Evolutionary conservation across 2,113 vertebrate species (phyloP), one percentile per base, ranked within the genome.

Genomic region (Microcebus jonahi): DNA sequence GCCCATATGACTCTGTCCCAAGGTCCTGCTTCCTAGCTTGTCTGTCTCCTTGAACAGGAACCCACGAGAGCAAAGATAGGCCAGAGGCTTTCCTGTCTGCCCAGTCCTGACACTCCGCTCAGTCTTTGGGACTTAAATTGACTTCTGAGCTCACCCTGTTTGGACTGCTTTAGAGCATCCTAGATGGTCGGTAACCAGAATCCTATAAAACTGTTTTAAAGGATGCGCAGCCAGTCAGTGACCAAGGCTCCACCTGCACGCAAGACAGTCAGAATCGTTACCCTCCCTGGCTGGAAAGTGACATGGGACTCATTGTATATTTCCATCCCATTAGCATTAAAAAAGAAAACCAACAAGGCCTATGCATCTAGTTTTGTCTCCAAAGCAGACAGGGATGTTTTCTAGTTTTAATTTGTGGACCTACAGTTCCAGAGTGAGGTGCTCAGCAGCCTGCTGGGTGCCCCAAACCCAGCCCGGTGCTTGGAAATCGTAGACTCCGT

Each of bases 201-300:
- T 90, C 81, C 71, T 48, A 34, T 48, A 65, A 77, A 82, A 48
- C 42, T 76, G 6, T 65, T 91, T 36, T 48, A 42, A 91, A 93
- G 87, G 14, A 8, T 45, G 45, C 7, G 50, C 73, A 59, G 86
- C 57, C 80, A 83, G 83, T 91, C 87, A 94, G 70, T 77, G 42
- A 63, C 10, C 15, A 42, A 68, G 55, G 71, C 95, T 95, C 95
- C 36, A 48, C 71, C 61, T 18, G 20, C 65, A 75, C 87, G 34
- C 11, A 9, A 86, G 95, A 87, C 89, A 92, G 70, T 88, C 67
- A 97, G 61, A 81, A 75, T 73, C 92, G 65, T 86, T 76, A 36
- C 45, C 71, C 75, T 96, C 65, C n/a, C 39, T 42, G 63, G 53
- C 73, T 95, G 83, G 73, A 89, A 97, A 88, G 85, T 94, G 76